Evolutionary conservation across 2,113 vertebrate genomes (phyloP).

Genomic region (Phoenicopterus ruber): DNA sequence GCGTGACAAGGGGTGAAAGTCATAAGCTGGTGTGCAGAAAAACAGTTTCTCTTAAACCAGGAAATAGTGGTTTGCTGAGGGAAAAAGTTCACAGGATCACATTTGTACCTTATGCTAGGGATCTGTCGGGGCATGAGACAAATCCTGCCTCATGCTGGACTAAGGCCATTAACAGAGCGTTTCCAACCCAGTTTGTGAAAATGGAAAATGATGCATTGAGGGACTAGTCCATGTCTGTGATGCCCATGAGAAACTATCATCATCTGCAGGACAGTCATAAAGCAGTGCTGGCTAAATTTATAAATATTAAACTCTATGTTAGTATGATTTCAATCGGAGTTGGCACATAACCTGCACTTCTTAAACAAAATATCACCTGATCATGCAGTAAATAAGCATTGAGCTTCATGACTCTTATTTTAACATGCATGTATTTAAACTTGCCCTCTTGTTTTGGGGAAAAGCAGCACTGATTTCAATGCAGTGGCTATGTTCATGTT

Average conservation of each 20-base stretch:
- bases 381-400: background rate
- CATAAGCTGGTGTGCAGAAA: background rate
- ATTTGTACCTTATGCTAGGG: background rate
- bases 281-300: background rate
- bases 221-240: background rate
- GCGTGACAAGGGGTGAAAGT: background rate
- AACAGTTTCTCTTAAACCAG: background rate
- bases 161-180: background rate
- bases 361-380: background rate
- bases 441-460: background rate
- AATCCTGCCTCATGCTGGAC: background rate
- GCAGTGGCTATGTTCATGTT: background rate
- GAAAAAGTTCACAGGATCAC: background rate
- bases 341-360: background rate
- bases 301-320: background rate
- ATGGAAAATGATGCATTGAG: background rate
- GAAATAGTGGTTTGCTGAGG: background rate
- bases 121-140: background rate
- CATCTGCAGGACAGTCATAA: background rate
- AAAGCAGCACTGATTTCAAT: background rate
- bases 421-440: background rate
- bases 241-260: background rate
- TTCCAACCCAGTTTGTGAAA: background rate
- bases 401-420: background rate
- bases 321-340: background rate